Evolutionary conservation across 2,888 invertebrate species (phyloP).

Genomic region (Diarsia brunnea): DNA sequence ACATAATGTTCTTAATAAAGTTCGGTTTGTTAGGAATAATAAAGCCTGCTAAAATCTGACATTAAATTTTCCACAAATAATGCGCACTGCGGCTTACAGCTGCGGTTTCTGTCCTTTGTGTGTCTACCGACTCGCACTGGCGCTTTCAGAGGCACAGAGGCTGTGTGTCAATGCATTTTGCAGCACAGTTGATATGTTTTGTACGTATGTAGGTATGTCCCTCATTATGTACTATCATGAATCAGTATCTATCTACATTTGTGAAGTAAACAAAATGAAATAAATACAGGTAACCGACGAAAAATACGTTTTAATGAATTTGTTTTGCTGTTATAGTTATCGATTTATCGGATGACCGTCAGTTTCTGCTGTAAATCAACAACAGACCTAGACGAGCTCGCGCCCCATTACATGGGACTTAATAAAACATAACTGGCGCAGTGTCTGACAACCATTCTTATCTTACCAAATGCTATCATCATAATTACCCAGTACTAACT

Average conservation of each 20-base stretch:
- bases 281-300: too few species aligned
- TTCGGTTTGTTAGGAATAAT: background rate
- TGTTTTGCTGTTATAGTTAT: too few species aligned
- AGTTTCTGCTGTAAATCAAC: too few species aligned
- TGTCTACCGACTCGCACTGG: slow-evolving; percentile 2
- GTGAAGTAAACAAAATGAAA: too few species aligned
- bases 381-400: too few species aligned
- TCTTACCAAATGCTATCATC: too few species aligned
- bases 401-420: background rate
- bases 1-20: background rate
- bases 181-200: background rate
- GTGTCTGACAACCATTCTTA: too few species aligned
- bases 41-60: background rate
- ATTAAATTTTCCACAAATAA: background rate
- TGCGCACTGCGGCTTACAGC: slow-evolving; percentile 2
- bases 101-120: slow-evolving; percentile 38
- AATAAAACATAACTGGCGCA: too few species aligned
- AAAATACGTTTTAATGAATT: too few species aligned
- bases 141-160: background rate
- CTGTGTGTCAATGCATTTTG: slow-evolving; percentile 17
- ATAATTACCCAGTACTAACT: too few species aligned
- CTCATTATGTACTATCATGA: background rate
- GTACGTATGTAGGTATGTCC: background rate
- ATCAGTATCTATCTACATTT: too few species aligned
- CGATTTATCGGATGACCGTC: too few species aligned